phyloP scores from a whole-genome alignment of 2,113 vertebrate genomes.

The Sprattus sprattus region DNA sequence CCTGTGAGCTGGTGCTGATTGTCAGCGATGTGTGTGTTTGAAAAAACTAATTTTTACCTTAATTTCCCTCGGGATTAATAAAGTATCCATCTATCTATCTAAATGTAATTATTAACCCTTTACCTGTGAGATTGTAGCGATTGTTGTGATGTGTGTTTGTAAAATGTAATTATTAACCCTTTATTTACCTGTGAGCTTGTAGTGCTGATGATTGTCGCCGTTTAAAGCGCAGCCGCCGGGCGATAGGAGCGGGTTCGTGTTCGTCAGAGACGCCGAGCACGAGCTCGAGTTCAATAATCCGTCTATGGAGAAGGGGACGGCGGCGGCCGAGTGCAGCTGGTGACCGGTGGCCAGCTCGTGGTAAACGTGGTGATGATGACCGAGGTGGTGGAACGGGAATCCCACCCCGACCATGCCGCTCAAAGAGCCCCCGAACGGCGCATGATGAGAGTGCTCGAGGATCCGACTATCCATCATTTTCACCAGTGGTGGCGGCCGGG shows the following conservation, averaged over 20 bases:
- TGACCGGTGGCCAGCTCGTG: slow-evolving; percentile 91
- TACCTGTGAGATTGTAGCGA: no score
- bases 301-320: slow-evolving; percentile 94
- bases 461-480: slow-evolving; percentile 95
- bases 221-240: slow-evolving; percentile 78
- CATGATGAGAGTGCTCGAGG: slow-evolving; percentile 94
- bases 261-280: slow-evolving; percentile 88
- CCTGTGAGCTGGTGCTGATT: no score
- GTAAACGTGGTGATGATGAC: slow-evolving; percentile 88
- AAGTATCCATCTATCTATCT: no score
- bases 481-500: slow-evolving; percentile 31
- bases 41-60: no score
- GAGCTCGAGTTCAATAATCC: slow-evolving; percentile 94
- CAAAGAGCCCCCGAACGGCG: slow-evolving; percentile 90
- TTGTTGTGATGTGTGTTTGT: background rate
- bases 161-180: background rate
- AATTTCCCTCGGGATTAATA: no score
- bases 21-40: background rate
- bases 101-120: background rate
- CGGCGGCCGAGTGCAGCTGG: slow-evolving; percentile 83
- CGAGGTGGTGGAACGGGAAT: slow-evolving; percentile 91
- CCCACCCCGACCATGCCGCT: slow-evolving; percentile 93
- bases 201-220: slow-evolving; percentile 83
- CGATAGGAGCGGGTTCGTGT: slow-evolving; percentile 79
- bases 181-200: slow-evolving; percentile 91